Evolutionary conservation across 2,888 invertebrate species (phyloP), one percentile per base, ranked within the genome.

Genomic region (Uropetala carovei): DNA sequence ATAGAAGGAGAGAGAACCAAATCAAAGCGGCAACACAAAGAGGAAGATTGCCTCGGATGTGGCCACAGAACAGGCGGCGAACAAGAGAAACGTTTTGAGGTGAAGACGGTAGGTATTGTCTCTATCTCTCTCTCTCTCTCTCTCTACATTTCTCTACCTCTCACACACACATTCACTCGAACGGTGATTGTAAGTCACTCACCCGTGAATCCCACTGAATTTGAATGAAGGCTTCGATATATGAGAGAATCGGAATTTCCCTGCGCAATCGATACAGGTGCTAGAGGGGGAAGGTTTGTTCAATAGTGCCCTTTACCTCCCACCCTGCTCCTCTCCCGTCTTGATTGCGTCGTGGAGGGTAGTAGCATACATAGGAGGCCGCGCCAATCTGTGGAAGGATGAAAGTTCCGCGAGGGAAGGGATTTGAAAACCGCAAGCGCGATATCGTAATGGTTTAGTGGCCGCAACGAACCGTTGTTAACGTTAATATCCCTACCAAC

Each of bases 261-360:
- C 83, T 43, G n/a, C 14, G 82, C 82, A 82, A 82, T 82, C 82
- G 82, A 82, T 82, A 82, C 75, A 75, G 75, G 75, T 75, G 75
- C 75, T 64, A n/a, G 10, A 18, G 64, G 43, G 43, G 43, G n/a
- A n/a, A n/a, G n/a, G 43, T 43, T 43, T 43, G 43, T 43, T 43
- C 43, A 43, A 43, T 43, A 43, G 43, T 1, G 43, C 43, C 43
- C 43, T 43, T 43, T 43, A 43, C 43, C 43, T 43, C 5, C 43
- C 43, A 5, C 43, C 5, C 43, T 43, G 43, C 43, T 5, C 43
- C 43, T 43, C 43, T 43, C 43, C 43, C 43, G 43, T 43, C 43
- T 43, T 43, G 43, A 43, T 43, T 43, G 43, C 43, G 43, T 43
- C 43, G 43, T 43, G 3, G 43, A 3, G 43, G 43, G 43, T n/a